Percentiles rank a stretch among this genome's conserved stretches.
Conservation (phyloP, 2,888 invertebrate genomes). For the Neoascia interrupta region DNA sequence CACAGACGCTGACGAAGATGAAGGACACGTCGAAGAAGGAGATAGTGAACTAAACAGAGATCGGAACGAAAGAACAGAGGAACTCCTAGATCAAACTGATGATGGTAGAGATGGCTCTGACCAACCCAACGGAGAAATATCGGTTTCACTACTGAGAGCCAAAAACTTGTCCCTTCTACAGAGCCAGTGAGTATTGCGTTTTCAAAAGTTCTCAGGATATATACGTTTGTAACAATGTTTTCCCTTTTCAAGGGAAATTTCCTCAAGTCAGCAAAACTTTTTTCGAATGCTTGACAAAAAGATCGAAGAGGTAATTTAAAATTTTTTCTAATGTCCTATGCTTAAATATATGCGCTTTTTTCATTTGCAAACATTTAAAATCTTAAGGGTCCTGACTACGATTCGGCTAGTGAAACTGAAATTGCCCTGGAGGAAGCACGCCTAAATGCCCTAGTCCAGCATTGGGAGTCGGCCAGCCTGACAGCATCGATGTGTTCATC, state of each 20-base stretch:
- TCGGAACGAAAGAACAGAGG: conserved; percentile 77
- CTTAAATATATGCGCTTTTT: neutral
- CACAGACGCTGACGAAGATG: conserved; percentile 79
- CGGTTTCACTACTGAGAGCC: conserved; percentile 79
- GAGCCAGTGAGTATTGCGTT: conserved; percentile 80
- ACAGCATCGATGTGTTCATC: conserved; percentile 81
- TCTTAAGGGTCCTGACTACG: conserved; percentile 89
- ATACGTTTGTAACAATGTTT: conserved; percentile 52
- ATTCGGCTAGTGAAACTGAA: conserved; percentile 88
- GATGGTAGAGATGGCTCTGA: conserved; percentile 76
- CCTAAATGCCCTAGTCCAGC: conserved; percentile 84
- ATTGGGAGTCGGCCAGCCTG: conserved; percentile 88
- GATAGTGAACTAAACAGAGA: conserved; percentile 77
- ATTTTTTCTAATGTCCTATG: neutral
- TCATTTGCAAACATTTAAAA: conserved; percentile 11
- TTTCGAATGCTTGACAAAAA: conserved; percentile 96
- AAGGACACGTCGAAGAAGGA: conserved; percentile 78
- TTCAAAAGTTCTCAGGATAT: conserved; percentile 5
- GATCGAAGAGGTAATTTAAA: conserved; percentile 87
- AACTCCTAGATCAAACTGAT: conserved; percentile 75
- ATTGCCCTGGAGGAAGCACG: conserved; percentile 85
- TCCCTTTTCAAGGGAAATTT: conserved; percentile 86
- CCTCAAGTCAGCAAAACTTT: conserved; percentile 94
- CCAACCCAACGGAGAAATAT: conserved; percentile 78
- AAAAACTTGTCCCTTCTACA: conserved; percentile 81